Evolutionary conservation across 2,888 invertebrate species (phyloP).

Genomic region (Brachyptera risi): DNA sequence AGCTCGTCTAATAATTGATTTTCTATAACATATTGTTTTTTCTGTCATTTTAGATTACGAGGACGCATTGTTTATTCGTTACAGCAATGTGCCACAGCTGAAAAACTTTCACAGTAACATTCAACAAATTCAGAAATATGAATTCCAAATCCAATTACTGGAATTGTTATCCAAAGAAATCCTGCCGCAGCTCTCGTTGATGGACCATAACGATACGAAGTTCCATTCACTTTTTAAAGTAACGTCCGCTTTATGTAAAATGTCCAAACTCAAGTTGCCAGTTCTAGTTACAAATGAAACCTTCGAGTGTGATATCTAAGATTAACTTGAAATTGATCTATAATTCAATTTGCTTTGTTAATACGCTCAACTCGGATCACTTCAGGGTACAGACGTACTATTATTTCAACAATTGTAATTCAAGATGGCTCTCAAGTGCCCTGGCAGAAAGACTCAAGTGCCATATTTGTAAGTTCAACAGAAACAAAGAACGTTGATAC

Average conservation of each 20-base stretch:
- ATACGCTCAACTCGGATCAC: too few species aligned
- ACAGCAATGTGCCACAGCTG: slow-evolving; percentile 15
- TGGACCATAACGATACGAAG: not conserved
- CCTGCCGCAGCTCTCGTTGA: not conserved
- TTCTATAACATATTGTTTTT: too few species aligned
- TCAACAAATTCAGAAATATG: slow-evolving; percentile 21
- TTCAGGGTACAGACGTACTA: too few species aligned
- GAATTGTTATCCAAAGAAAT: slow-evolving; percentile 8
- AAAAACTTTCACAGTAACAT: slow-evolving; percentile 10
- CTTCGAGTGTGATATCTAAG: too few species aligned
- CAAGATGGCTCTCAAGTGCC: too few species aligned
- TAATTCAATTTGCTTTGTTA: too few species aligned
- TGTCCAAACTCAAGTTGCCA: slow-evolving; percentile 1
- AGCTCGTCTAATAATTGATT: too few species aligned
- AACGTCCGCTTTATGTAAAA: not conserved
- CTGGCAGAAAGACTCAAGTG: too few species aligned
- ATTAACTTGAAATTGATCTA: too few species aligned
- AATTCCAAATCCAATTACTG: slow-evolving; percentile 17
- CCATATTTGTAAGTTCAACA: too few species aligned
- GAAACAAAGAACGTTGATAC: too few species aligned
- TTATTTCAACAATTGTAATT: too few species aligned
- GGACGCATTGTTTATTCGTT: slow-evolving; percentile 10
- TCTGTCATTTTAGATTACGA: slow-evolving; percentile 13
- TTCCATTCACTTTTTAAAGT: slow-evolving; percentile 12
- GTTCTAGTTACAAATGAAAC: slow-evolving; percentile 3